phyloP scores from a whole-genome alignment of 2,888 invertebrate genomes.

The Drosophila cognata region DNA sequence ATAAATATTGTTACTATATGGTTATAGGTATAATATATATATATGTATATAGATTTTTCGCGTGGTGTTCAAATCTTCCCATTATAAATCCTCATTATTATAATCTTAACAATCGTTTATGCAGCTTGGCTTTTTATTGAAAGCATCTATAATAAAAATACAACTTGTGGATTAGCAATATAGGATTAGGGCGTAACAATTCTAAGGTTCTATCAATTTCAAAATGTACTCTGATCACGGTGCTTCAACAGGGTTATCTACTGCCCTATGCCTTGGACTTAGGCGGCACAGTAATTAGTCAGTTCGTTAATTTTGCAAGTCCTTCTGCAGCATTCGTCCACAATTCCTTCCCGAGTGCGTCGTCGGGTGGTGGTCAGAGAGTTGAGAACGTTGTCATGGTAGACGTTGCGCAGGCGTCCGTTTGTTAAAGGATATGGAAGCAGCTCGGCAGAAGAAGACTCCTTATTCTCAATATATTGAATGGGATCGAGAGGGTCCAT shows the following conservation, averaged over 20 bases:
- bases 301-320: slow-evolving; percentile 34
- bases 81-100: background rate
- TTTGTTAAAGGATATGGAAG: slow-evolving; percentile 32
- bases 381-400: slow-evolving; percentile 40
- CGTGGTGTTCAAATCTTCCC: background rate
- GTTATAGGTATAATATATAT: background rate
- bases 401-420: slow-evolving; percentile 44
- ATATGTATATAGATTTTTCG: background rate
- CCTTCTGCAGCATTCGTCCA: slow-evolving; percentile 58
- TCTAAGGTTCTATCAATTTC: slow-evolving; percentile 20
- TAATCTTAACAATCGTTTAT: slow-evolving; percentile 12
- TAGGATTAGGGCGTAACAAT: slow-evolving; percentile 10
- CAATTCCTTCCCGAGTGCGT: slow-evolving; percentile 60
- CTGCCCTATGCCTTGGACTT: background rate
- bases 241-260: slow-evolving; percentile 12
- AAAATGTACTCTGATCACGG: slow-evolving; percentile 38
- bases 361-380: slow-evolving; percentile 57
- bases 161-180: slow-evolving; percentile 10
- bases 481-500: slow-evolving; percentile 64
- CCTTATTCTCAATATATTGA: slow-evolving; percentile 62
- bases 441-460: slow-evolving; percentile 34
- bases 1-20: background rate
- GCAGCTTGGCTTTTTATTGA: slow-evolving; percentile 51
- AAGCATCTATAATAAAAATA: slow-evolving; percentile 44
- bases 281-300: slow-evolving; percentile 50